These are phyloP conservation scores for Salarias fasciatus DNA, from an alignment of 2,797 vertebrate genomes.

Conservation along the genomic window DNA sequence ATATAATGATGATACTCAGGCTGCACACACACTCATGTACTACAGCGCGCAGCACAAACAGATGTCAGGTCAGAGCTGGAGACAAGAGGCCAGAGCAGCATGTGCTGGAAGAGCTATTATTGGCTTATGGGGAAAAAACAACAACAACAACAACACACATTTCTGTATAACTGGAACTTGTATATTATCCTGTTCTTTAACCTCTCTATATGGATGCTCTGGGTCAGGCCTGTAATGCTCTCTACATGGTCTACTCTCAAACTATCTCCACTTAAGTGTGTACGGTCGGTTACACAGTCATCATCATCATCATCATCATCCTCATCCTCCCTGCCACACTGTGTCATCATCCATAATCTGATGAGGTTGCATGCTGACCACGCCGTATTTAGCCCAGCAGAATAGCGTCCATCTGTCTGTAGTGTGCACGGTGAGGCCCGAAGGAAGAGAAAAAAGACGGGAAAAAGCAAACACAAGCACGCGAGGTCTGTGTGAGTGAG, in stretches of 20 bases:
- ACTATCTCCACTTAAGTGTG: slow-evolving; percentile 5
- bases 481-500: too few relatives aligned
- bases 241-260: slow-evolving; percentile 16
- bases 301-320: slow-evolving; percentile 19
- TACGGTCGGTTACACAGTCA: slow-evolving; percentile 21
- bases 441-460: too few relatives aligned
- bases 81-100: too few relatives aligned
- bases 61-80: too few relatives aligned
- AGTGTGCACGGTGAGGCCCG: background rate
- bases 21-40: too few relatives aligned
- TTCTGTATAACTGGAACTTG: background rate
- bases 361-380: slow-evolving; percentile 32
- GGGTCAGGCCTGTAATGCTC: slow-evolving; percentile 2
- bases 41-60: too few relatives aligned
- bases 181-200: too few relatives aligned
- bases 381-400: slow-evolving; percentile 12
- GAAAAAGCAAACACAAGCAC: too few relatives aligned
- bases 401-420: slow-evolving; percentile 5
- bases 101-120: too few relatives aligned
- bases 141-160: background rate
- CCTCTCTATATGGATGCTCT: background rate
- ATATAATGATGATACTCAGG: too few relatives aligned
- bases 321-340: slow-evolving; percentile 9
- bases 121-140: too few relatives aligned
- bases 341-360: slow-evolving; percentile 45